Percentiles rank a stretch among this genome's conserved stretches.
These are phyloP conservation scores for Thyatira batis DNA, from an alignment of 2,888 invertebrate genomes.

Conservation along the genomic window DNA sequence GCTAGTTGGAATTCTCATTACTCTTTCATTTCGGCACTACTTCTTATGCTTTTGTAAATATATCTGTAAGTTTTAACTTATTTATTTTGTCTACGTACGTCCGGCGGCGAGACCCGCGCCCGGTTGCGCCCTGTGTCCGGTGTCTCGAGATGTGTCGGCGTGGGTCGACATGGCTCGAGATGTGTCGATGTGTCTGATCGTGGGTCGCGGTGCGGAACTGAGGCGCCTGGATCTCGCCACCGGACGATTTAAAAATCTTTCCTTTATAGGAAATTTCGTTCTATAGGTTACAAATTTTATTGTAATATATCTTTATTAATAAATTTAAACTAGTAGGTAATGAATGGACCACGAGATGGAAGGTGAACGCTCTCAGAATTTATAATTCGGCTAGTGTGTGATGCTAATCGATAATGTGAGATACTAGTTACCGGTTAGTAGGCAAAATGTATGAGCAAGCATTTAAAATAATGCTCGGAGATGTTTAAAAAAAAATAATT, in stretches of 20 bases:
- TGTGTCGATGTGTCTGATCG: neutral
- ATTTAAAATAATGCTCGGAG: slow-evolving; percentile 78
- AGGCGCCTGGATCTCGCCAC: slow-evolving; percentile 21
- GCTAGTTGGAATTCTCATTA: slow-evolving; percentile 73
- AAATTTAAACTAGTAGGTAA: slow-evolving; percentile 65
- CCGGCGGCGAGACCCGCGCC: slow-evolving; percentile 13
- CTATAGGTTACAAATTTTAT: slow-evolving; percentile 81
- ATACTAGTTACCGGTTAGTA: slow-evolving; percentile 72
- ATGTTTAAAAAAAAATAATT: slow-evolving; percentile 64
- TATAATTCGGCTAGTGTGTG: slow-evolving; percentile 70
- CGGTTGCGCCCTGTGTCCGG: slow-evolving; percentile 15
- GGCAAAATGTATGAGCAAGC: slow-evolving; percentile 78
- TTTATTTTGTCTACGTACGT: slow-evolving; percentile 63
- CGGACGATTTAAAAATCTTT: slow-evolving; percentile 44
- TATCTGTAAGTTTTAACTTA: slow-evolving; percentile 73
- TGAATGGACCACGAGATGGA: slow-evolving; percentile 77
- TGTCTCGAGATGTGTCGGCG: neutral
- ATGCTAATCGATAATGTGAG: slow-evolving; percentile 55
- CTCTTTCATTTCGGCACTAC: slow-evolving; percentile 67
- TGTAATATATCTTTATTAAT: slow-evolving; percentile 73
- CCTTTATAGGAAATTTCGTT: slow-evolving; percentile 78
- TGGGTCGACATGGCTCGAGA: neutral
- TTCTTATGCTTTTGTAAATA: slow-evolving; percentile 80
- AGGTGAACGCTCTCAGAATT: slow-evolving; percentile 76
- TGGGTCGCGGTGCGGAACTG: slow-evolving; percentile 2